Percentiles rank a stretch among this genome's conserved stretches.
These are phyloP conservation scores for Maniola jurtina DNA, from an alignment of 1,140 invertebrate species.

Conservation along the genomic window DNA sequence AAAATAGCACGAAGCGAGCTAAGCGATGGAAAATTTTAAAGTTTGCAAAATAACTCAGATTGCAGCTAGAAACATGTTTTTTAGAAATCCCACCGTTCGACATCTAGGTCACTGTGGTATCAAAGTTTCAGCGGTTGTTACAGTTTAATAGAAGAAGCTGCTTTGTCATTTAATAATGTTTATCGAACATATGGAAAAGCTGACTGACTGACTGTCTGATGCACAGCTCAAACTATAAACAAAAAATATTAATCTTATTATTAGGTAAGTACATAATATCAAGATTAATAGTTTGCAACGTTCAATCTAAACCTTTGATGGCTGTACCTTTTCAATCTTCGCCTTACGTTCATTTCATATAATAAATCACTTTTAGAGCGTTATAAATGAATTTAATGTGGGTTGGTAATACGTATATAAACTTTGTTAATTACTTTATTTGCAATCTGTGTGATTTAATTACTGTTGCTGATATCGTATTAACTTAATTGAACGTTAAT, in stretches of 20 bases:
- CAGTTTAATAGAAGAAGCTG: slow-evolving; percentile 7
- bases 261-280: neutral
- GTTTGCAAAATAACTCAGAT: neutral
- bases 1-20: slow-evolving; percentile 15
- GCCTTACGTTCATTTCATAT: neutral
- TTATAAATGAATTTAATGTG: neutral
- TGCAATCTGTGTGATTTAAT: neutral
- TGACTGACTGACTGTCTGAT: too few species aligned
- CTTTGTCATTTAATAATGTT: too few species aligned
- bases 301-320: neutral
- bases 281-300: neutral
- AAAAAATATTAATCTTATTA: neutral
- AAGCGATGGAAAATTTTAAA: slow-evolving; percentile 14
- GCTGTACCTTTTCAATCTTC: slow-evolving; percentile 1
- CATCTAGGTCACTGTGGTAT: slow-evolving; percentile 20
- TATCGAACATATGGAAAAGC: neutral
- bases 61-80: slow-evolving; percentile 20
- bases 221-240: too few species aligned
- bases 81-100: neutral
- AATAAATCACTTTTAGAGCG: neutral
- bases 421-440: slow-evolving; percentile 3
- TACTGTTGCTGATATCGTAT: neutral
- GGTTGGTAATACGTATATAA: too few species aligned
- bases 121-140: slow-evolving; percentile 2
- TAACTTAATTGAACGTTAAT: neutral